Conservation (phyloP, 1,140 invertebrate species). For the Oryzaephilus surinamensis region DNA sequence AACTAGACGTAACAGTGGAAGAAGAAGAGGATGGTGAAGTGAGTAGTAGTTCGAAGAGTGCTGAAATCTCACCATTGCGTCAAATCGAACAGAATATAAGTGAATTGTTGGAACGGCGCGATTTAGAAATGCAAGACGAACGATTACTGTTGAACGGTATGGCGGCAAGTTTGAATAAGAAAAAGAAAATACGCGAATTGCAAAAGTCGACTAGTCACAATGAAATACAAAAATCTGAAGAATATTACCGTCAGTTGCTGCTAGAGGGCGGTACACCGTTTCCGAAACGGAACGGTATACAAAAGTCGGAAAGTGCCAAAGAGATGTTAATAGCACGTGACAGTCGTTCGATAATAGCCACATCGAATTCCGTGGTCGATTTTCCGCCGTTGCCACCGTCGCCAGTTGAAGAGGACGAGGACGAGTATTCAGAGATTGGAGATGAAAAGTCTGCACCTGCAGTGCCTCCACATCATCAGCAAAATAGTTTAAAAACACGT, state of each 20-base stretch:
- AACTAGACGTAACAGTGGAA: slow-evolving; percentile 45
- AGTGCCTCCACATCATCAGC: slow-evolving; percentile 57
- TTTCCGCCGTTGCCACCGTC: slow-evolving; percentile 71
- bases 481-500: slow-evolving; percentile 64
- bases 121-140: slow-evolving; percentile 34
- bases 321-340: slow-evolving; percentile 50
- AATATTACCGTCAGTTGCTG: slow-evolving; percentile 41
- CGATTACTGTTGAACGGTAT: slow-evolving; percentile 21
- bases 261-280: slow-evolving; percentile 28
- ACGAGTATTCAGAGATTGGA: slow-evolving; percentile 59
- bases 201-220: slow-evolving; percentile 48
- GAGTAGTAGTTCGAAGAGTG: slow-evolving; percentile 42
- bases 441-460: slow-evolving; percentile 45
- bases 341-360: slow-evolving; percentile 39
- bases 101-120: slow-evolving; percentile 43
- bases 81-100: slow-evolving; percentile 57
- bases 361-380: slow-evolving; percentile 48
- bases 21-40: slow-evolving; percentile 50
- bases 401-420: slow-evolving; percentile 63
- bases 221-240: slow-evolving; percentile 45
- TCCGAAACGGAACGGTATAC: slow-evolving; percentile 40
- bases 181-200: slow-evolving; percentile 38
- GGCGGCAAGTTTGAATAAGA: slow-evolving; percentile 18
- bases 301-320: slow-evolving; percentile 57
- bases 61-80: slow-evolving; percentile 46